A percentile compares a stretch with the other conserved stretches of the same genome.
Evolutionary conservation across 2,113 vertebrate genomes (phyloP).

Genomic region (Aegotheles bennettii): DNA sequence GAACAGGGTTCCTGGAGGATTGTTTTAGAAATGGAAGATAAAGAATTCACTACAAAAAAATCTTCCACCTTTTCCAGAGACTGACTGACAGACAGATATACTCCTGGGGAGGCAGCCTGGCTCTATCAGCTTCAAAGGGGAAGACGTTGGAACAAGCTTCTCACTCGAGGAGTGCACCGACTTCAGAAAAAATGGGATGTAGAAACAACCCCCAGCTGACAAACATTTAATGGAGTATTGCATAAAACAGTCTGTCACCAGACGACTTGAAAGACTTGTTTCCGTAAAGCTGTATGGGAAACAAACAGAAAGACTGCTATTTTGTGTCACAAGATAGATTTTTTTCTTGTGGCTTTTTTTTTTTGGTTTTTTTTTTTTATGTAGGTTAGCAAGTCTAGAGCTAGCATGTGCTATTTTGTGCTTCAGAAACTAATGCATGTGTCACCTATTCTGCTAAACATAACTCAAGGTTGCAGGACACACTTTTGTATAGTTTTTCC

Average conservation of each 20-base stretch:
- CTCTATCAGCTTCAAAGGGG: background rate
- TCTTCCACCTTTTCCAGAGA: background rate
- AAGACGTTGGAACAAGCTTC: background rate
- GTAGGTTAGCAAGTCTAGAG: background rate
- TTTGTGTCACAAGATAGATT: background rate
- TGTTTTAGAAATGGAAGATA: background rate
- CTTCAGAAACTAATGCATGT: background rate
- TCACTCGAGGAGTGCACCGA: background rate
- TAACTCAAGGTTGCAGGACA: background rate
- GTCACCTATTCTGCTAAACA: background rate
- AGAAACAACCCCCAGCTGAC: background rate
- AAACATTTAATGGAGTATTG: background rate
- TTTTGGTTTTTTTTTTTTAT: background rate
- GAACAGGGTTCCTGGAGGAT: background rate
- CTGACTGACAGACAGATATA: background rate
- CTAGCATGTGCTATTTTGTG: background rate
- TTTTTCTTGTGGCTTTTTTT: background rate
- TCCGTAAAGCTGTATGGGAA: background rate
- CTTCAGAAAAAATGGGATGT: background rate
- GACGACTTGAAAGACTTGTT: slow-evolving; percentile 17
- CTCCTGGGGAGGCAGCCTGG: background rate
- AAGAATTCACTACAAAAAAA: background rate
- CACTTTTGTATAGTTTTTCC: background rate
- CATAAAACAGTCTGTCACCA: background rate
- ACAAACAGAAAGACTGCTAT: background rate